These are phyloP conservation scores for Phylloscopus trochiloides DNA, from an alignment of 2,113 vertebrate species.

Conservation along the genomic window DNA sequence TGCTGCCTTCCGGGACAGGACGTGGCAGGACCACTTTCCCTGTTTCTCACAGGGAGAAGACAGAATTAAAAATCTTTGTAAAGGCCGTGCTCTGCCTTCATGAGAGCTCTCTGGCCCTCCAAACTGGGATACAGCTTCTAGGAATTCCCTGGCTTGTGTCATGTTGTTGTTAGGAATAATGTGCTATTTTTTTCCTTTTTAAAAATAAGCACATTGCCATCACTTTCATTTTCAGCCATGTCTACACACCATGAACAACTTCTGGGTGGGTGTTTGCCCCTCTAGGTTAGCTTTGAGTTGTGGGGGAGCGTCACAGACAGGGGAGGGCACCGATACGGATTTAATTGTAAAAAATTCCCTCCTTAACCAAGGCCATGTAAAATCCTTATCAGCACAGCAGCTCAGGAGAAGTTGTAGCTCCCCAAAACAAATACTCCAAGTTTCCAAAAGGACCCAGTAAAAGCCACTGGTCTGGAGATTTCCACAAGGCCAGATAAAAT, in stretches of 20 bases:
- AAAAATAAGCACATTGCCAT: not conserved
- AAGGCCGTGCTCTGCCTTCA: fast-evolving
- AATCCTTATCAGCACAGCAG: not conserved
- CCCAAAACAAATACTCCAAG: not conserved
- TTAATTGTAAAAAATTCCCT: not conserved
- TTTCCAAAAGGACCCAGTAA: not conserved
- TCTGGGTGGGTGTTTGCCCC: not conserved
- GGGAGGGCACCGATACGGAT: not conserved
- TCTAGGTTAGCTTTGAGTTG: not conserved
- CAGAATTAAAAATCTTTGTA: not conserved
- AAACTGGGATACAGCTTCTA: not conserved
- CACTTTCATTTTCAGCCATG: not conserved
- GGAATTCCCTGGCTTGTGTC: not conserved
- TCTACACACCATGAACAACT: not conserved
- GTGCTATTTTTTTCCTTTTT: not conserved
- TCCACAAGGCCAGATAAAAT: not conserved
- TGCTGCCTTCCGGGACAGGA: fast-evolving
- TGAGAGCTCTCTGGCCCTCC: not conserved
- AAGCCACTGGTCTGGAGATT: not conserved
- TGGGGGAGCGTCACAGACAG: fast-evolving
- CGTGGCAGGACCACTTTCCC: fast-evolving
- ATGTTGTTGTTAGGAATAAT: not conserved
- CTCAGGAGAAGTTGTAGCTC: not conserved
- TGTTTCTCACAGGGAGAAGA: not conserved
- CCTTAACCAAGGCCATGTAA: not conserved